Base-by-base conservation (phyloP, 2,888 invertebrate species). In the Lasioglossum morio region DNA sequence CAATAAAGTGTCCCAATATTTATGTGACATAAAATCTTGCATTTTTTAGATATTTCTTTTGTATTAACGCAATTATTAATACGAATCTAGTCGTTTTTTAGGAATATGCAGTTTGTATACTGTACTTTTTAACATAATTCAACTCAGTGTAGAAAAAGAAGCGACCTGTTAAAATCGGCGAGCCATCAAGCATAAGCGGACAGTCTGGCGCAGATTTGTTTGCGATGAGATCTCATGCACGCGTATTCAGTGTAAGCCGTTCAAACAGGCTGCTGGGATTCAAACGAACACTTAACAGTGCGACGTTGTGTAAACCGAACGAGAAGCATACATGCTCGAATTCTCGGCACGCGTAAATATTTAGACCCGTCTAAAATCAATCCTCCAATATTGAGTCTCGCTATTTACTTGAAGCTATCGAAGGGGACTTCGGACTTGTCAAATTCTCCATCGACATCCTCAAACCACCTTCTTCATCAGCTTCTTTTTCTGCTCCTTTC, bases 231-330 rank as follows among this genome's bases (percentile, higher is more conserved):
- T 73, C 83, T 66, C 60, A 63, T 37, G 34, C 72, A 57, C 81
- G 81, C 30, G 85, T 40, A 60, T 70, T 72, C 75, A 57, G 30
- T n/a, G 74, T 63, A 72, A 76, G 75, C 48, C 53, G 66, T 40
- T 66, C 37, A 72, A 77, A 81, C 84, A 72, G 77, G 85, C 81
- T 72, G 80, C 80, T 70, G 84, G 72, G 78, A 83, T 77, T 81
- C 53, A 81, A 86, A 88, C 88, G 85, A 89, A 91, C 87, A 92
- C 91, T 92, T 91, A 91, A 83, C 87, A 63, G 69, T 84, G 57
- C 84, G 90, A 91, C 91, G 87, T 89, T 88, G 85, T 88, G 86
- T 92, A 92, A 92, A 92, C 92, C 82, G 82, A 86, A 73, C 46
- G 76, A 82, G 53, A 85, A 79, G 78, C 86, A 76, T 73, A 77